phyloP scores from a whole-genome alignment of 2,113 vertebrate species.

The Isichthys henryi region DNA sequence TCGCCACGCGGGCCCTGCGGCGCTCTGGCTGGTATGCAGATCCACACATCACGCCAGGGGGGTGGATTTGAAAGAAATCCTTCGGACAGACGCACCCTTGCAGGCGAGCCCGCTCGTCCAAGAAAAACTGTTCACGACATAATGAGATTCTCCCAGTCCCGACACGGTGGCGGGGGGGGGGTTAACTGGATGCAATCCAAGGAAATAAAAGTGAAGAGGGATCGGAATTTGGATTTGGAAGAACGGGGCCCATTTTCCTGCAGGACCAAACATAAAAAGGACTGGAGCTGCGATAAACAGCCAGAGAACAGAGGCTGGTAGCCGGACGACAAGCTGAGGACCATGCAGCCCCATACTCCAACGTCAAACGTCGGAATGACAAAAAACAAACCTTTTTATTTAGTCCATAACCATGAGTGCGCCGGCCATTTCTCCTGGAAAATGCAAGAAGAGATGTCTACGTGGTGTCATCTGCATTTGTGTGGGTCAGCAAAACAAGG shows the following conservation, averaged over 20 bases:
- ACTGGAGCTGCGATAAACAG: not conserved
- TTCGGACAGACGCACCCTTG: not conserved
- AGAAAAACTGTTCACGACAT: not conserved
- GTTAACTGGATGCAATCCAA: not conserved
- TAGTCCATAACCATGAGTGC: not conserved
- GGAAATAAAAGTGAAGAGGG: not conserved
- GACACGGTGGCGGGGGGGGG: not conserved
- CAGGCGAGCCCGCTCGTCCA: not conserved
- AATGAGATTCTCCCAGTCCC: not conserved
- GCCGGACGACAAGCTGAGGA: not conserved
- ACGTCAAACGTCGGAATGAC: not conserved
- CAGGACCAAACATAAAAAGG: not conserved
- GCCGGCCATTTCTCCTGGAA: not conserved
- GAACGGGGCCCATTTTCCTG: not conserved
- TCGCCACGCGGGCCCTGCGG: not conserved
- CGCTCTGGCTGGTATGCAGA: not conserved
- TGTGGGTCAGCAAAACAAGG: not conserved
- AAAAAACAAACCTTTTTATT: not conserved
- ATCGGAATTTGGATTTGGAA: not conserved
- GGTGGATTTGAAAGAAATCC: not conserved
- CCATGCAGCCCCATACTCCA: not conserved
- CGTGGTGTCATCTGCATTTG: not conserved
- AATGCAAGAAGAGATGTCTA: not conserved
- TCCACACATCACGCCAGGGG: not conserved
- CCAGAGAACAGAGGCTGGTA: not conserved